phyloP scores from a whole-genome alignment of 2,797 vertebrate species.

The Acanthurus leucopareius region DNA sequence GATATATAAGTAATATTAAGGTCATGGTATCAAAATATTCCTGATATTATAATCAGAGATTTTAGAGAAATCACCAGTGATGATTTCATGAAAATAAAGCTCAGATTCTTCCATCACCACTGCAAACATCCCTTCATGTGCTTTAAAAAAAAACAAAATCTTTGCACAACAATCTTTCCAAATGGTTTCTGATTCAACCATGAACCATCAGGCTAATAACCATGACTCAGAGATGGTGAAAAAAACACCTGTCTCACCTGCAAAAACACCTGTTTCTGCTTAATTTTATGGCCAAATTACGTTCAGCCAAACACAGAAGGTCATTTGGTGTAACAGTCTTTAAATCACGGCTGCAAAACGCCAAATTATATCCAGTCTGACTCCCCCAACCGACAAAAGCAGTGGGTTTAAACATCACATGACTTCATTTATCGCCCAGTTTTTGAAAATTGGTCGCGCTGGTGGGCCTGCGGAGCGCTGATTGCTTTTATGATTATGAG shows the following conservation, averaged over 20 bases:
- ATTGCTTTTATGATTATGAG: constrained; percentile 15
- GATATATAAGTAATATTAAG: neutral
- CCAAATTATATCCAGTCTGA: neutral
- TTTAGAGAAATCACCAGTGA: neutral
- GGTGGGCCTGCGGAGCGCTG: too few relatives aligned
- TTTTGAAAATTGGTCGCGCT: neutral
- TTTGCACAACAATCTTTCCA: neutral
- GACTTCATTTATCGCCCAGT: neutral
- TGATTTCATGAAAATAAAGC: neutral
- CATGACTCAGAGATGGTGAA: neutral
- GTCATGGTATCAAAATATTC: neutral
- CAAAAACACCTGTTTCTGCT: constrained; percentile 1
- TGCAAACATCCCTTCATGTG: neutral
- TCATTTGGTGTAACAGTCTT: constrained; percentile 10
- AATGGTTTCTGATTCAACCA: neutral
- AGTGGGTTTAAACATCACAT: too few relatives aligned
- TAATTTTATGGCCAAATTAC: neutral
- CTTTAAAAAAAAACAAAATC: too few relatives aligned
- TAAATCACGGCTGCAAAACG: constrained; percentile 11
- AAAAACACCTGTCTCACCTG: too few relatives aligned
- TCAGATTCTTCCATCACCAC: neutral
- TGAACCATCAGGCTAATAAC: neutral
- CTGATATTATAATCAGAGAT: too few relatives aligned
- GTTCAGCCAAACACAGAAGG: neutral
- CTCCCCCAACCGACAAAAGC: too few relatives aligned